These are phyloP conservation scores for Xiphydria camelus DNA, from an alignment of 2,888 invertebrate species.

Conservation along the genomic window DNA sequence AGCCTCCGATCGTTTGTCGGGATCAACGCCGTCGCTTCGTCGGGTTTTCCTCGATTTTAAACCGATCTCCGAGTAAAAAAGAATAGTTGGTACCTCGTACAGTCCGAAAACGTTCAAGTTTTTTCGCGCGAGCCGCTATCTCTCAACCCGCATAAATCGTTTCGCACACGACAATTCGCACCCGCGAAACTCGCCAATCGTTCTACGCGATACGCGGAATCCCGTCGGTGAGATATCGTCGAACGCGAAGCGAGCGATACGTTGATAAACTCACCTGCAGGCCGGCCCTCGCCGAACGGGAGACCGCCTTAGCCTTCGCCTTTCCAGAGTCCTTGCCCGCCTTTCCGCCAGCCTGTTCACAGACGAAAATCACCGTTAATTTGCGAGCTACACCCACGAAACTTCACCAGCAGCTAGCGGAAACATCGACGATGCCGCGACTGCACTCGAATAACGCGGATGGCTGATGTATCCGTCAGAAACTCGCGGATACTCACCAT, in stretches of 20 bases:
- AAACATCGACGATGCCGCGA: conserved; percentile 44
- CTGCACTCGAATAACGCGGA: conserved; percentile 36
- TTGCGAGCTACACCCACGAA: conserved; percentile 62
- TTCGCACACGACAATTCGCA: too few relatives aligned
- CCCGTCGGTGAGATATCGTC: background rate
- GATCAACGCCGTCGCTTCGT: too few relatives aligned
- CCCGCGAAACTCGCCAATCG: too few relatives aligned
- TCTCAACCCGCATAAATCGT: conserved; percentile 34
- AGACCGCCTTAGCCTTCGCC: conserved; percentile 98
- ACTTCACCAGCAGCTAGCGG: conserved; percentile 62
- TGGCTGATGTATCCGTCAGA: conserved; percentile 46
- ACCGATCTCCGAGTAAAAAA: too few relatives aligned
- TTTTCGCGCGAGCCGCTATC: conserved; percentile 47
- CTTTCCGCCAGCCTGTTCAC: conserved; percentile 95
- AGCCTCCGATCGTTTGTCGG: too few relatives aligned
- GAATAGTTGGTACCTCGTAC: too few relatives aligned
- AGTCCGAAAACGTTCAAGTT: conserved; percentile 16
- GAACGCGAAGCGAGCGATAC: too few relatives aligned
- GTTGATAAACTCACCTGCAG: conserved; percentile 77
- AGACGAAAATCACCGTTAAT: conserved; percentile 61
- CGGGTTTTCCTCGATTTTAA: too few relatives aligned
- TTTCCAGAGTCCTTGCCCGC: conserved; percentile 99
- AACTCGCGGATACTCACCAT: conserved; percentile 61
- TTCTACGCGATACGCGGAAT: background rate
- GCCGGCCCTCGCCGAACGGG: conserved; percentile 97